Base-by-base conservation (phyloP, 1,140 invertebrate genomes). In the Trichoplusia ni region DNA sequence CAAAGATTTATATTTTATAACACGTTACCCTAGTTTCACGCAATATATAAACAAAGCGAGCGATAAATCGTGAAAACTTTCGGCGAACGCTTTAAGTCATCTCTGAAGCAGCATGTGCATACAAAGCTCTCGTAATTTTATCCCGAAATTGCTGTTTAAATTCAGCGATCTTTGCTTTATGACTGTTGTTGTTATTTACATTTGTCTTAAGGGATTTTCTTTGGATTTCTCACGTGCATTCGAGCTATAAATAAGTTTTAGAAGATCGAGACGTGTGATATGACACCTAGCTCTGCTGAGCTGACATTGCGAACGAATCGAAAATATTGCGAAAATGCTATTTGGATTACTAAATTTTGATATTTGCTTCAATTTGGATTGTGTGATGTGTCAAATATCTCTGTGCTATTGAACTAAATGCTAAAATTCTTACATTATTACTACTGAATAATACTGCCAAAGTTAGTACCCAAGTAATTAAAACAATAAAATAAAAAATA, bases 61-160 rank as follows among this genome's bases (percentile, higher is more conserved):
- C 4, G 7, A 51, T 51, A 51, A 51, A 51, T 51, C 14, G 27
- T 19, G 16, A 11, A 51, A 51, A 51, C 14, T 51, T 51, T 33
- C 2, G 18, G 19, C 29, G 14, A 19, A 33, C 7, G 25, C 33
- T 51, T 18, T 33, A 18, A 51, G 8, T 51, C 33, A 33, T 51
- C 46, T 51, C 16, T 18, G 18, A 14, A 18, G 11, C 46, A 51
- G 27, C 27, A 33, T 51, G 46, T 33, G 46, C 27, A 51, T 51
- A 31, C 46, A 33, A 29, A 35, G 16, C 19, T 6, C 14, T 29
- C 11, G 14, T 51, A 33, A 51, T 33, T 8, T 51, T 51, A 51
- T 51, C 27, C 46, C n/a, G 33, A 33, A 31, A 51, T 33, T 51
- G 46, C n/a, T 51, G 46, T 51, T 51, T 51, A 51, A 51, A 51